These are phyloP conservation scores for Hyppa rectilinea DNA, from an alignment of 2,888 invertebrate species.

Conservation along the genomic window DNA sequence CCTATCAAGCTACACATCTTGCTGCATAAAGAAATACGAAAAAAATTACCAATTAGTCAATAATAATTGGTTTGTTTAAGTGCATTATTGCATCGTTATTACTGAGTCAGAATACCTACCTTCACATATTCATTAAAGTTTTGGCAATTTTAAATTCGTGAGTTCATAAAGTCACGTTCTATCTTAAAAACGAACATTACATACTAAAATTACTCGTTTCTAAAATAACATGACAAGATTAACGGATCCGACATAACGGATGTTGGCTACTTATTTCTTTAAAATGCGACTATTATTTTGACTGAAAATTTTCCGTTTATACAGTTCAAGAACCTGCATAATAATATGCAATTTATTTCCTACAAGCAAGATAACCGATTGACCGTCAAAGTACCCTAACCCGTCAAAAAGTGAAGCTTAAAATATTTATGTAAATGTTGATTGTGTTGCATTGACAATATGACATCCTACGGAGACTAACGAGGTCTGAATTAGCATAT, in stretches of 20 bases:
- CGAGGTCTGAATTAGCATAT: conserved; percentile 73
- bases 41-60: too few relatives aligned
- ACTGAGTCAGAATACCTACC: not conserved
- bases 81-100: conserved; percentile 26
- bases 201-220: conserved; percentile 20
- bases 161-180: conserved; percentile 49
- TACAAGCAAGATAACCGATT: conserved; percentile 14
- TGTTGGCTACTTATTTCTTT: conserved; percentile 18
- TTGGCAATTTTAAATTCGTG: conserved; percentile 30
- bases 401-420: conserved; percentile 45
- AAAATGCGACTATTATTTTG: conserved; percentile 1
- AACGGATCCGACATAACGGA: conserved; percentile 23
- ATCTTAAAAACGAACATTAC: conserved; percentile 36
- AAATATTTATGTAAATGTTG: conserved; percentile 68
- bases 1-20: too few relatives aligned
- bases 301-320: not conserved
- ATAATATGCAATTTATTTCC: conserved; percentile 17
- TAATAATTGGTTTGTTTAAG: too few relatives aligned
- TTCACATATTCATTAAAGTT: conserved; percentile 19
- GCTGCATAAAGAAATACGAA: too few relatives aligned
- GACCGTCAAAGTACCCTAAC: conserved; percentile 43
- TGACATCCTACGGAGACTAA: conserved; percentile 66
- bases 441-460: conserved; percentile 68
- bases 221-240: conserved; percentile 33
- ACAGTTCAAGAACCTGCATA: conserved; percentile 27